These are phyloP conservation scores for Cepaea hortensis DNA, from an alignment of 2,888 invertebrate species.

Conservation along the genomic window DNA sequence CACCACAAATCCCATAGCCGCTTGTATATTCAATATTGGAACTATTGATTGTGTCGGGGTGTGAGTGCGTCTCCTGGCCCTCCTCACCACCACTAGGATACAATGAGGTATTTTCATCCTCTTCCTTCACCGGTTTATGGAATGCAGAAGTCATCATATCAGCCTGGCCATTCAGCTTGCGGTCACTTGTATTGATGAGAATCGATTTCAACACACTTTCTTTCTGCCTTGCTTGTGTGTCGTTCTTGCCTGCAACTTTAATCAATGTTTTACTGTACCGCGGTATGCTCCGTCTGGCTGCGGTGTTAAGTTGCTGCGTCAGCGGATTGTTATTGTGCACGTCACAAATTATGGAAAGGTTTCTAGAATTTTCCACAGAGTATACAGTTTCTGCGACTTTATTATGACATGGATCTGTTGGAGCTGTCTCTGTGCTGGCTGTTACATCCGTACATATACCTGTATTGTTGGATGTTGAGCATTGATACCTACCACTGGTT, in stretches of 20 bases:
- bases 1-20: background rate
- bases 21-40: background rate
- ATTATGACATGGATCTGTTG: background rate
- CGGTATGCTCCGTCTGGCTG: background rate
- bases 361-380: no score
- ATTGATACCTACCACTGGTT: no score
- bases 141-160: background rate
- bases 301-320: background rate
- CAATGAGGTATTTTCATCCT: background rate
- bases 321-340: background rate
- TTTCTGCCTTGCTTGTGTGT: background rate
- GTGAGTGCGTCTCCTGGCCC: background rate
- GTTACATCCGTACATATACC: background rate
- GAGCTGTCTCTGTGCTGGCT: background rate
- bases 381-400: background rate
- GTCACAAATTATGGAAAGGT: background rate
- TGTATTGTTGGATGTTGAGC: no score
- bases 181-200: constrained; percentile 25
- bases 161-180: background rate
- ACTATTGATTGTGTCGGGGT: background rate
- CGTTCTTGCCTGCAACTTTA: background rate
- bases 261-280: background rate
- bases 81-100: background rate
- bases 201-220: background rate
- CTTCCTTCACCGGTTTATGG: background rate